Conservation (phyloP, 2,888 invertebrate species). For the Spisula solida region DNA sequence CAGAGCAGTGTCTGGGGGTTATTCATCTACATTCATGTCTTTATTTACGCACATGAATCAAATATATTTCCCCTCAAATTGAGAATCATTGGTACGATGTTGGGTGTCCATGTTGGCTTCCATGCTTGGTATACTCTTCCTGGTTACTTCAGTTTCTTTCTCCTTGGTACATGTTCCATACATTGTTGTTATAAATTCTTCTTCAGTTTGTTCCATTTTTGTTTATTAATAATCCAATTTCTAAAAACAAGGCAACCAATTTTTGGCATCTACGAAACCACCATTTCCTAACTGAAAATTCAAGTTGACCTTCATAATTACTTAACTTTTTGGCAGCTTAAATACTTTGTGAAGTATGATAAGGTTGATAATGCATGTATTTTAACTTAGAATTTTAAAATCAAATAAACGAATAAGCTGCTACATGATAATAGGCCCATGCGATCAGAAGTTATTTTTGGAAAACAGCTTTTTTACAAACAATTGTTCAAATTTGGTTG, state of each 20-base stretch:
- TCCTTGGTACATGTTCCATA: not conserved
- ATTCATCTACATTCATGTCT: no score
- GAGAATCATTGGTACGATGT: no score
- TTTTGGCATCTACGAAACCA: not conserved
- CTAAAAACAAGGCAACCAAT: not conserved
- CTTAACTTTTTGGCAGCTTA: conserved; percentile 19
- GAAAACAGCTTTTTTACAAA: no score
- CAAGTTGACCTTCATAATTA: no score
- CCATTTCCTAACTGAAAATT: not conserved
- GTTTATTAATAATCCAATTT: not conserved
- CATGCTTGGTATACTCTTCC: not conserved
- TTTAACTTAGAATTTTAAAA: not conserved
- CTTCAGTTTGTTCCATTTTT: not conserved
- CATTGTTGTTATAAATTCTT: not conserved
- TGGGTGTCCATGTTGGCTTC: no score
- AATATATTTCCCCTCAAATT: no score
- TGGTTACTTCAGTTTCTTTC: not conserved
- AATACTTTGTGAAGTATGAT: not conserved
- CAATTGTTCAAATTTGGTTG: no score
- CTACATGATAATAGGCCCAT: no score
- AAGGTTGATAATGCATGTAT: not conserved
- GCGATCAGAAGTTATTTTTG: no score
- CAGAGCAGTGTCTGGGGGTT: no score
- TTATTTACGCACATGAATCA: no score
- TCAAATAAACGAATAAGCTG: not conserved